Conservation (phyloP, 1,140 invertebrate genomes). For the Scaptomyza graminum region DNA sequence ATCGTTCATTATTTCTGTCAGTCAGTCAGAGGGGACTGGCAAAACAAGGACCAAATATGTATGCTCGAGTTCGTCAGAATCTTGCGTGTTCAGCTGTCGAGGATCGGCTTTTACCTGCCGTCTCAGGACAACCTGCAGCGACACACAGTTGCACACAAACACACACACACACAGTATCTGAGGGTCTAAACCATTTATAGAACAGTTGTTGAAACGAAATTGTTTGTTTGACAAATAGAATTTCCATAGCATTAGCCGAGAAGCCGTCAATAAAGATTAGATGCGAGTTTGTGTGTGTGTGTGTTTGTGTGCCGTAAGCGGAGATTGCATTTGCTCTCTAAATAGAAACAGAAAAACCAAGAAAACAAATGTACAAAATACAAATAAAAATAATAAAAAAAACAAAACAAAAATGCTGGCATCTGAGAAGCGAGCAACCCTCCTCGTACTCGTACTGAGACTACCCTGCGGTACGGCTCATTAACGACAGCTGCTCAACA, state of each 20-base stretch:
- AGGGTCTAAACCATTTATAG: conserved; percentile 48
- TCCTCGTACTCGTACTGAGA: conserved; percentile 16
- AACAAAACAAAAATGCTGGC: conserved; percentile 11
- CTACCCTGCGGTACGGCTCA: conserved; percentile 45
- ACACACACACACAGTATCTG: conserved; percentile 10
- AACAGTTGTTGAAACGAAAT: conserved; percentile 53
- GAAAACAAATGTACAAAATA: conserved; percentile 1
- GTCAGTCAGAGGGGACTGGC: neutral
- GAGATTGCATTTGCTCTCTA: conserved; percentile 68
- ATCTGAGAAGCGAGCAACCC: conserved; percentile 10
- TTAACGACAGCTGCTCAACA: conserved; percentile 77
- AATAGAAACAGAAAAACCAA: conserved; percentile 27
- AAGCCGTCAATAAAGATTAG: conserved; percentile 74
- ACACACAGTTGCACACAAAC: neutral
- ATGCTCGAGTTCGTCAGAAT: conserved; percentile 37
- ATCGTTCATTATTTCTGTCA: conserved; percentile 23
- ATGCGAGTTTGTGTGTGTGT: conserved; percentile 7
- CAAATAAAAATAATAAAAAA: conserved; percentile 12
- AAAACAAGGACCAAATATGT: neutral
- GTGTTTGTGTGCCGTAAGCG: conserved; percentile 38
- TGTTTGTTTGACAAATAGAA: conserved; percentile 76
- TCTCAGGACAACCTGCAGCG: conserved; percentile 37
- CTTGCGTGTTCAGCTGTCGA: conserved; percentile 45
- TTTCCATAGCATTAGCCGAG: conserved; percentile 47
- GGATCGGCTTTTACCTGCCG: conserved; percentile 39